Percentiles rank a stretch among this genome's conserved stretches.
Conservation (phyloP, 2,113 vertebrate species). For the Sapajus apella region DNA sequence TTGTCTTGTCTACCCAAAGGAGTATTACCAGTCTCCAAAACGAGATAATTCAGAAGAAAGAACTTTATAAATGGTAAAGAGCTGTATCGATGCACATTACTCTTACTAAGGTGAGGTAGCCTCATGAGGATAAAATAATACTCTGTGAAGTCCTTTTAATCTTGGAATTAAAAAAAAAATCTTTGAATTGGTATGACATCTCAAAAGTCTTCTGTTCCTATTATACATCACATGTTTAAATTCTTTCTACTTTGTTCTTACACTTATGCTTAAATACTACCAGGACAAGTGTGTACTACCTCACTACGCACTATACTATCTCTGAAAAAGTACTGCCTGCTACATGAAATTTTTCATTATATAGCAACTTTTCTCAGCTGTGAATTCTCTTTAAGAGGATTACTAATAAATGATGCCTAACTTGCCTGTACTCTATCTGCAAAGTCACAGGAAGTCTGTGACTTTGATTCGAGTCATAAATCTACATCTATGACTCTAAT, state of each 20-base stretch:
- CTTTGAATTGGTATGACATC: not conserved
- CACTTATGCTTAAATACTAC: not conserved
- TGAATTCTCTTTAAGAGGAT: conserved; percentile 32
- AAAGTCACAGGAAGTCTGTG: conserved; percentile 28
- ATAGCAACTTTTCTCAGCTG: conserved; percentile 25
- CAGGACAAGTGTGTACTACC: conserved; percentile 20
- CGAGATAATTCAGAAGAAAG: conserved; percentile 31
- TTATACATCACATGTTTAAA: conserved; percentile 2
- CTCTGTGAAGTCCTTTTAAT: conserved; percentile 32
- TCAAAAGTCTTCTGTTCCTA: conserved; percentile 44
- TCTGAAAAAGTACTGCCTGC: conserved; percentile 38
- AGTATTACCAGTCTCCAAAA: conserved; percentile 39
- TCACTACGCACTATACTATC: not conserved
- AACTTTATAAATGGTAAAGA: conserved; percentile 44
- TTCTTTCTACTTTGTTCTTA: conserved; percentile 20
- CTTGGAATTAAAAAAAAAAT: conserved; percentile 5
- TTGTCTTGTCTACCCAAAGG: conserved; percentile 17
- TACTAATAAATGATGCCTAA: conserved; percentile 38
- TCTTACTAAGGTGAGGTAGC: conserved; percentile 45
- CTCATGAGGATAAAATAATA: conserved; percentile 47
- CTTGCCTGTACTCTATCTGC: conserved; percentile 4
- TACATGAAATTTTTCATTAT: conserved; percentile 48
- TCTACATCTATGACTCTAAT: not conserved
- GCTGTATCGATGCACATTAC: conserved; percentile 6
- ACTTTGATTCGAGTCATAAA: not conserved